Evolutionary conservation across 2,797 vertebrate species (phyloP).

Genomic region (Muraenolepis orangiensis): DNA sequence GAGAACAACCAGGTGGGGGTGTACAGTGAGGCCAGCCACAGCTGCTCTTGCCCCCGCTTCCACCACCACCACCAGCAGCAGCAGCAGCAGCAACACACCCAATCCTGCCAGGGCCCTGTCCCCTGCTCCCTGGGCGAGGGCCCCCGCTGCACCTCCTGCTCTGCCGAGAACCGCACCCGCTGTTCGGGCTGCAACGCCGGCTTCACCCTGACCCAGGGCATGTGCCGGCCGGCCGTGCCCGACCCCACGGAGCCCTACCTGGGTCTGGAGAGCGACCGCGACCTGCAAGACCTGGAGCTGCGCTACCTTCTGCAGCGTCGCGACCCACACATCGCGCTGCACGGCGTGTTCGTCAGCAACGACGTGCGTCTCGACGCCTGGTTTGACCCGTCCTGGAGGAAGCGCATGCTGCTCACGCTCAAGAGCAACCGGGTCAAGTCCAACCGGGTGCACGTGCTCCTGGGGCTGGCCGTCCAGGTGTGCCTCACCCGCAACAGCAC

Average conservation of each 20-base stretch:
- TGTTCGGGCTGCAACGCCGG: slow-evolving; percentile 87
- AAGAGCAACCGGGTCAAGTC: slow-evolving; percentile 98
- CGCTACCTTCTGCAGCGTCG: slow-evolving; percentile 84
- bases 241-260: slow-evolving; percentile 94
- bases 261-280: slow-evolving; percentile 87
- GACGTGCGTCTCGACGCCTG: slow-evolving; percentile 92
- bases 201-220: slow-evolving; percentile 87
- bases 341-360: slow-evolving; percentile 92
- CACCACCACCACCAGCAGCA: slow-evolving; percentile 79
- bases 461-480: slow-evolving; percentile 88
- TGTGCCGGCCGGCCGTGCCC: slow-evolving; percentile 86
- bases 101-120: slow-evolving; percentile 79
- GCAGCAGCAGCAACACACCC: slow-evolving; percentile 74
- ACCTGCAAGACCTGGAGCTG: slow-evolving; percentile 90
- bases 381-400: slow-evolving; percentile 96
- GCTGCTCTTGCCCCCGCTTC: slow-evolving; percentile 85
- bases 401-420: slow-evolving; percentile 92
- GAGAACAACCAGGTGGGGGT: slow-evolving; percentile 88
- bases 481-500: slow-evolving; percentile 94
- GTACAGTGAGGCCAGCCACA: slow-evolving; percentile 84
- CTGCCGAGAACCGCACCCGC: slow-evolving; percentile 86
- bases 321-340: slow-evolving; percentile 81
- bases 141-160: slow-evolving; percentile 81
- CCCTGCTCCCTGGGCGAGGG: slow-evolving; percentile 85
- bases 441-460: slow-evolving; percentile 89